These are phyloP conservation scores for Brachionus rotundiformis DNA, from an alignment of 1,140 invertebrate species.

Conservation along the genomic window DNA sequence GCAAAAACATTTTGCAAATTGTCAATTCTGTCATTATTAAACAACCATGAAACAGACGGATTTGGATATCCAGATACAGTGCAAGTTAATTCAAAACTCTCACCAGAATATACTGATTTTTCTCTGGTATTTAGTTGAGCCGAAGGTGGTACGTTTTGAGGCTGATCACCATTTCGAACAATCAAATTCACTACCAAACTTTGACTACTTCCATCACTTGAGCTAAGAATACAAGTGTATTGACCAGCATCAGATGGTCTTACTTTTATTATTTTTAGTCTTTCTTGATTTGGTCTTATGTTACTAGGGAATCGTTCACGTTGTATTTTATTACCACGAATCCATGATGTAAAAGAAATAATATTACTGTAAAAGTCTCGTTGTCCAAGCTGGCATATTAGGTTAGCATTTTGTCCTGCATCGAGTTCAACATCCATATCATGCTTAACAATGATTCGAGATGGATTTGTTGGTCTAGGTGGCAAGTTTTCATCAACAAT, in stretches of 20 bases:
- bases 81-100: conserved; percentile 28
- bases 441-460: conserved; percentile 4
- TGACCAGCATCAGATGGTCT: conserved; percentile 40
- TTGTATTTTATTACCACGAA: conserved; percentile 23
- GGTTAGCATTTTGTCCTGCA: conserved; percentile 19
- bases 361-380: not conserved
- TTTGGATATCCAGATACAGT: not conserved
- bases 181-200: conserved; percentile 11
- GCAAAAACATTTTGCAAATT: not conserved
- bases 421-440: conserved; percentile 43
- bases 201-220: conserved; percentile 38
- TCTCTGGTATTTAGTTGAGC: not conserved
- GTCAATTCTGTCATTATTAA: conserved; percentile 38
- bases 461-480: not conserved
- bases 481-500: conserved; percentile 10
- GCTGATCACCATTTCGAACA: not conserved
- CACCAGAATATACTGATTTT: conserved; percentile 1
- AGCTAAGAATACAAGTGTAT: conserved; percentile 50
- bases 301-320: conserved; percentile 21
- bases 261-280: conserved; percentile 36
- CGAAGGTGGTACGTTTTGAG: conserved; percentile 3
- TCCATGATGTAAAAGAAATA: conserved; percentile 45
- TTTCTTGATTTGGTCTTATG: conserved; percentile 45
- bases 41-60: not conserved
- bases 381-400: conserved; percentile 27